Conservation (phyloP, 2,888 invertebrate genomes). For the Dyspetes luteomarginatus region DNA sequence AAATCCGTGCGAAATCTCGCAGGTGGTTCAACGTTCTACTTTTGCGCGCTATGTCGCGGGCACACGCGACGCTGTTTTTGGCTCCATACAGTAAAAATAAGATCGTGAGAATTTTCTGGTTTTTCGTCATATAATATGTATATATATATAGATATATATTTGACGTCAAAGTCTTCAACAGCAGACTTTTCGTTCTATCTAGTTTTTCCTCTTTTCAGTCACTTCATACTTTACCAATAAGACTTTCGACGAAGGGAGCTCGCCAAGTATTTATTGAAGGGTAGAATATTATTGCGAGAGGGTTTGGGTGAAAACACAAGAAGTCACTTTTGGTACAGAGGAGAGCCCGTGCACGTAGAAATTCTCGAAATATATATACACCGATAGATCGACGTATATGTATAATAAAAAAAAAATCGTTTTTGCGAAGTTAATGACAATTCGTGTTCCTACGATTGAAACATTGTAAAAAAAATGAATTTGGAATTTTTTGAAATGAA, state of each 20-base stretch:
- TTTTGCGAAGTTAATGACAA: too few relatives aligned
- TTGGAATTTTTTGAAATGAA: too few relatives aligned
- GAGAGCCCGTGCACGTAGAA: neutral
- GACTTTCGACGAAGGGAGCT: neutral
- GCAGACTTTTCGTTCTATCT: neutral
- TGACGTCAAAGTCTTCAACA: constrained; percentile 7
- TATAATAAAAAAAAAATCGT: too few relatives aligned
- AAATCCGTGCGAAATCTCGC: constrained; percentile 30
- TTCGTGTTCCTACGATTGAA: too few relatives aligned
- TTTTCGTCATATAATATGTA: too few relatives aligned
- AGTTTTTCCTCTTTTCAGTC: neutral
- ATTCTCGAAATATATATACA: too few relatives aligned
- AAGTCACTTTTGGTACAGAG: constrained; percentile 50
- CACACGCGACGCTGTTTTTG: neutral
- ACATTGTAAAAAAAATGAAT: too few relatives aligned
- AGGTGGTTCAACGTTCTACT: constrained; percentile 13
- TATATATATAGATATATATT: neutral
- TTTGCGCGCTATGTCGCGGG: neutral
- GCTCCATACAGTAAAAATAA: neutral
- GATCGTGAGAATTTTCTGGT: neutral
- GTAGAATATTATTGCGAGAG: constrained; percentile 53
- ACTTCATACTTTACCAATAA: constrained; percentile 11
- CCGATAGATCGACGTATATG: too few relatives aligned
- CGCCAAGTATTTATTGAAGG: constrained; percentile 6
- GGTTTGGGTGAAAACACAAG: constrained; percentile 50